Evolutionary conservation across 35 echinoderm and acorn worm species (phyloP).

Genomic region (Apostichopus californicus): DNA sequence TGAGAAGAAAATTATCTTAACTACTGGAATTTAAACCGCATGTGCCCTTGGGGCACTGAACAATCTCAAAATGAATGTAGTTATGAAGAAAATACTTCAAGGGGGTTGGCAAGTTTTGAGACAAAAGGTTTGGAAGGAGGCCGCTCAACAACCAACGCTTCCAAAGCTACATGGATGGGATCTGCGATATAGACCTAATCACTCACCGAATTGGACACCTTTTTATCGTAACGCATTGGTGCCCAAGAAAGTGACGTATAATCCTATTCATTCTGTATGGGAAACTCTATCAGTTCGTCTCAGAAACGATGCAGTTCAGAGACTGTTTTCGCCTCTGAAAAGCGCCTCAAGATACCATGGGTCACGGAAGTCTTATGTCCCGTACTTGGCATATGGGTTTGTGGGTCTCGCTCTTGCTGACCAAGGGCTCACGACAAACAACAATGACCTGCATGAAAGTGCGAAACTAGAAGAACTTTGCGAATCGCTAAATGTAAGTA

Average conservation of each 20-base stretch:
- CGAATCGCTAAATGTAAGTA: not conserved
- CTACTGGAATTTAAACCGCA: too few species aligned
- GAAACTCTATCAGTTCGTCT: not conserved
- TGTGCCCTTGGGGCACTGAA: constrained; percentile 1
- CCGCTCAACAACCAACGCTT: not conserved
- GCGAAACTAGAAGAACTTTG: not conserved
- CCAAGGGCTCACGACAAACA: not conserved
- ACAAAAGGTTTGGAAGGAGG: constrained; percentile 19
- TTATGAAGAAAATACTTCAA: not conserved
- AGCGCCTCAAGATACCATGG: not conserved
- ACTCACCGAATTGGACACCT: not conserved
- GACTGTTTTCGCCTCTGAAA: not conserved
- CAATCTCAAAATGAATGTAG: not conserved
- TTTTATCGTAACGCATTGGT: not conserved
- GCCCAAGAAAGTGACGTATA: not conserved
- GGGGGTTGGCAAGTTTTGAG: not conserved
- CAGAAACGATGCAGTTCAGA: constrained; percentile 24
- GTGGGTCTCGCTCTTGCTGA: constrained; percentile 11
- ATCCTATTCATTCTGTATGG: not conserved
- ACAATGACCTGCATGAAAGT: not conserved
- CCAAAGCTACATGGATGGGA: not conserved
- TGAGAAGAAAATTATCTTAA: too few species aligned
- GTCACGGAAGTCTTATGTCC: not conserved
- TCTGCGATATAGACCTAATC: not conserved
- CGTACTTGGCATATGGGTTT: constrained; percentile 17